Percentiles rank a stretch among this genome's conserved stretches.
Evolutionary conservation across 2,113 vertebrate species (phyloP).

Genomic region (Sceloporus tristichus): DNA sequence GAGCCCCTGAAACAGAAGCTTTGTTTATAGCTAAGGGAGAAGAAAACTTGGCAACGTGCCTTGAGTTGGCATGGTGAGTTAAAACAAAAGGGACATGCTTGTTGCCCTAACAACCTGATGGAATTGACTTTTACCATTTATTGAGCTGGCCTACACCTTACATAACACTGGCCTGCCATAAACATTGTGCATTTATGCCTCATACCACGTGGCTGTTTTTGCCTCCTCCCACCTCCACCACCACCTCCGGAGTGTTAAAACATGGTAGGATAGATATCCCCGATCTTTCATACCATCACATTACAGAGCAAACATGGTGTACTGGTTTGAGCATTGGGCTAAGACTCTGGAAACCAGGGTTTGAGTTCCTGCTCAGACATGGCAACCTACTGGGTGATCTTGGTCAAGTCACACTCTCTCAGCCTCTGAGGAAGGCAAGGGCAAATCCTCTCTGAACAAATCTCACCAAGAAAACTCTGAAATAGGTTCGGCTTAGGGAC

Average conservation of each 20-base stretch:
- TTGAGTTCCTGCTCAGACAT: no score
- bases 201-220: not conserved
- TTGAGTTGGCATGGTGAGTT: slow-evolving; percentile 6
- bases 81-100: slow-evolving; percentile 38
- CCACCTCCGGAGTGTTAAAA: not conserved
- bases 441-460: no score
- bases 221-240: no score
- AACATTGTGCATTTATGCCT: not conserved
- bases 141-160: not conserved
- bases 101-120: slow-evolving; percentile 35
- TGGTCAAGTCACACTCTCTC: no score
- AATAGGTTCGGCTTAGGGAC: no score
- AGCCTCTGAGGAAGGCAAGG: no score
- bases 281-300: not conserved
- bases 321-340: no score
- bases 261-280: not conserved
- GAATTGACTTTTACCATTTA: slow-evolving; percentile 7
- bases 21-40: slow-evolving; percentile 24
- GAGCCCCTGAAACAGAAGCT: not conserved
- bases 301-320: no score
- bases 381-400: no score
- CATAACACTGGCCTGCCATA: not conserved
- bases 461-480: no score
- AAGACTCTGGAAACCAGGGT: no score
- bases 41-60: slow-evolving; percentile 33